These are phyloP conservation scores for Nowickia ferox DNA, from an alignment of 2,888 invertebrate genomes.

Conservation along the genomic window DNA sequence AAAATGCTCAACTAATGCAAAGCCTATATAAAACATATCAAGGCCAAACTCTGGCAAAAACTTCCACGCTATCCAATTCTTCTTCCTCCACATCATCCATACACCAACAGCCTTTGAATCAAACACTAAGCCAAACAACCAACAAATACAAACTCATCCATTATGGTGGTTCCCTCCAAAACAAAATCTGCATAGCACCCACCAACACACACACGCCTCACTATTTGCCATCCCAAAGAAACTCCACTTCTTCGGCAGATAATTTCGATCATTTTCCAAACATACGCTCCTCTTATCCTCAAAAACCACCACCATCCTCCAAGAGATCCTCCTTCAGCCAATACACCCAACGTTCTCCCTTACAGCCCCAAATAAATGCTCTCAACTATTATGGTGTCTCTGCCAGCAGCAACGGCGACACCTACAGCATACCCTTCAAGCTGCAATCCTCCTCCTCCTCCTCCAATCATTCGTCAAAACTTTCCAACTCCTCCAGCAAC, in stretches of 20 bases:
- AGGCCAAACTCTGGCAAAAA: slow-evolving; percentile 77
- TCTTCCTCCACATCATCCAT: slow-evolving; percentile 80
- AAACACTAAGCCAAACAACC: slow-evolving; percentile 38
- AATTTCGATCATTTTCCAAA: slow-evolving; percentile 81
- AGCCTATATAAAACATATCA: slow-evolving; percentile 82
- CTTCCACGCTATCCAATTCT: slow-evolving; percentile 79
- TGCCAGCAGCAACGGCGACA: slow-evolving; percentile 71
- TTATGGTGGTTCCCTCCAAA: not conserved
- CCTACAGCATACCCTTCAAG: slow-evolving; percentile 58
- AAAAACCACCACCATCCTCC: slow-evolving; percentile 58
- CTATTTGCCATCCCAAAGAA: slow-evolving; percentile 76
- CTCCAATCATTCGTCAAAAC: slow-evolving; percentile 69
- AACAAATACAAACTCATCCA: slow-evolving; percentile 40
- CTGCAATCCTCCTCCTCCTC: slow-evolving; percentile 66
- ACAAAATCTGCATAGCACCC: not conserved
- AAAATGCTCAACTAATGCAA: slow-evolving; percentile 77
- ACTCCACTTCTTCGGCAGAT: slow-evolving; percentile 80
- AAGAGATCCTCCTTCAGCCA: slow-evolving; percentile 59
- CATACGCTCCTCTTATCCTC: slow-evolving; percentile 74
- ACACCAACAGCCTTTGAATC: slow-evolving; percentile 39
- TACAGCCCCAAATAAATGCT: slow-evolving; percentile 62
- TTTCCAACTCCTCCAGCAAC: slow-evolving; percentile 70
- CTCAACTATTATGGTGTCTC: slow-evolving; percentile 63
- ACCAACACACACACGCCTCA: slow-evolving; percentile 43
- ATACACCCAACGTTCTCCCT: slow-evolving; percentile 71